Evolutionary conservation across 2,113 vertebrate species (phyloP).

Genomic region (Hippolais icterina): DNA sequence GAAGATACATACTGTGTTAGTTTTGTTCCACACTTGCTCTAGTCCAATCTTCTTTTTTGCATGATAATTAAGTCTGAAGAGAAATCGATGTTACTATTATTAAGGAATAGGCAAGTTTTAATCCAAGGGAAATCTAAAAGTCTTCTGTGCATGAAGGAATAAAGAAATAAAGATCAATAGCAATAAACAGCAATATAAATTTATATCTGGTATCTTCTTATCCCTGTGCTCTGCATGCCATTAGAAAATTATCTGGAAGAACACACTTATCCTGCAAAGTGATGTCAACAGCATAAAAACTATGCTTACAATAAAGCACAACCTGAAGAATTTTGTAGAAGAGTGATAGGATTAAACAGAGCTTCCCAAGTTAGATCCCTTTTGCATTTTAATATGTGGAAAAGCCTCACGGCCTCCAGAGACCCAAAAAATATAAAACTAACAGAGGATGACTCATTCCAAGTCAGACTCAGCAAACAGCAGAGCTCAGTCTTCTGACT

Average conservation of each 20-base stretch:
- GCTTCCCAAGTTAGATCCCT: neutral
- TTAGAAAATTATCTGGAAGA: neutral
- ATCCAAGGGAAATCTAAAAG: constrained; percentile 9
- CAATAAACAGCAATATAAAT: neutral
- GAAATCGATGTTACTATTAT: constrained; percentile 34
- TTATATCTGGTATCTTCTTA: neutral
- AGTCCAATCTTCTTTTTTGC: constrained; percentile 45
- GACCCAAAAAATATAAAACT: neutral
- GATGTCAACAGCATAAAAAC: neutral
- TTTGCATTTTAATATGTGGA: neutral
- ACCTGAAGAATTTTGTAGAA: neutral
- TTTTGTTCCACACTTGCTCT: constrained; percentile 30
- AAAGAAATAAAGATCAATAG: neutral
- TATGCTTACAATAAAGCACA: neutral
- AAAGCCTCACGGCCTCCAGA: neutral
- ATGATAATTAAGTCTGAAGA: constrained; percentile 43
- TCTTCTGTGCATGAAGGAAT: neutral
- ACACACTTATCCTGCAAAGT: neutral
- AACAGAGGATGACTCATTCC: neutral
- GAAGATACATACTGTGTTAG: constrained; percentile 51
- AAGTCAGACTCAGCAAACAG: neutral
- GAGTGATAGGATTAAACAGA: neutral
- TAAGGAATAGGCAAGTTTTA: constrained; percentile 14
- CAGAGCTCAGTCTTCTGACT: neutral
- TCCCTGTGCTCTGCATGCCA: neutral